Percentiles rank a stretch among this genome's conserved stretches.
Evolutionary conservation across 30 jellyfish, hydroid and myxozoan species (phyloP).

Genomic region (Pseudorhiza aurosa): DNA sequence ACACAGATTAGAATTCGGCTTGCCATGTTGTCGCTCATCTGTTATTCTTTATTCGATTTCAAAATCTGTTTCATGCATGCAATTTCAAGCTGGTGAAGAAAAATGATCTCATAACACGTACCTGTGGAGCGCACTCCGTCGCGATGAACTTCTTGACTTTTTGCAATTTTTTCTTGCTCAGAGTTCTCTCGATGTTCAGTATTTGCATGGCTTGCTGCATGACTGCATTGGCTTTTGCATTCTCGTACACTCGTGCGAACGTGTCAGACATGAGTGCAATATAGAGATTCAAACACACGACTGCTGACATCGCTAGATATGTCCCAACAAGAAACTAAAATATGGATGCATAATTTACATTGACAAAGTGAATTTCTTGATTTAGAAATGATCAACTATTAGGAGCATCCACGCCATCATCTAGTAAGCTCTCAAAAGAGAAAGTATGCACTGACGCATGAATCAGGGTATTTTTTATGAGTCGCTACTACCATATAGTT

Average conservation of each 20-base stretch:
- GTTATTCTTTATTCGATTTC: too few relatives aligned
- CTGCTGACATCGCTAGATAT: constrained; percentile 92
- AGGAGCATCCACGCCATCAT: too few relatives aligned
- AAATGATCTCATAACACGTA: background rate
- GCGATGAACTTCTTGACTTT: constrained; percentile 88
- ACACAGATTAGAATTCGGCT: too few relatives aligned
- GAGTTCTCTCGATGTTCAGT: constrained; percentile 81
- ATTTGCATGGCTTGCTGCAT: constrained; percentile 99
- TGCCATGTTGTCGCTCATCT: too few relatives aligned
- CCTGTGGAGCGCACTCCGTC: constrained; percentile 98
- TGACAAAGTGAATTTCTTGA: too few relatives aligned
- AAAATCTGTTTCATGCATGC: background rate
- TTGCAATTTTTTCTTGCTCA: constrained; percentile 80
- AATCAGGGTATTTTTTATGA: too few relatives aligned
- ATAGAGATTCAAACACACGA: constrained; percentile 88
- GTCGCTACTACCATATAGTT: too few relatives aligned
- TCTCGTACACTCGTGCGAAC: constrained; percentile 93
- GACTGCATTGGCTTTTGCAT: constrained; percentile 98
- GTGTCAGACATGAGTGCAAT: constrained; percentile 97
- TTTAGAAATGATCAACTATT: too few relatives aligned
- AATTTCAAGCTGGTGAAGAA: background rate
- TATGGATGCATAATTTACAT: background rate
- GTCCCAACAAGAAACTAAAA: constrained; percentile 95
- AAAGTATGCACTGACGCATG: too few relatives aligned
- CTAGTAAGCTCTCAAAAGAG: too few relatives aligned